These are phyloP conservation scores for Calliphora vicina DNA, from an alignment of 1,140 invertebrate genomes.

Conservation along the genomic window DNA sequence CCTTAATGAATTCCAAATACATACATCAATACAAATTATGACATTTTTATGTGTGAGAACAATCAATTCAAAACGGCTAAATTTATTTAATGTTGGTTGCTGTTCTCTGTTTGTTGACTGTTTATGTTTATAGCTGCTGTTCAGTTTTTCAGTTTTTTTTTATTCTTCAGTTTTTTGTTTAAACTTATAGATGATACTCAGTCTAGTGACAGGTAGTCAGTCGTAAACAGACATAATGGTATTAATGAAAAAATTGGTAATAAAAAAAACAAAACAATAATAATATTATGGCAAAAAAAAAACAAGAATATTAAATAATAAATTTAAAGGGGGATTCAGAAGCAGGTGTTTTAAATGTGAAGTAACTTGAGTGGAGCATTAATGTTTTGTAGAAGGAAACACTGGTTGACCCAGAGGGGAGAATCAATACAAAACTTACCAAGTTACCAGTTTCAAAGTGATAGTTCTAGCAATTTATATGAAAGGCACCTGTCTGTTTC, in stretches of 20 bases:
- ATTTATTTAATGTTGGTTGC: not conserved
- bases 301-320: not conserved
- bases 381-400: too few species aligned
- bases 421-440: too few species aligned
- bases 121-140: not conserved
- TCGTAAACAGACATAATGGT: not conserved
- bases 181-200: not conserved
- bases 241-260: not conserved
- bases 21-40: slow-evolving; percentile 15
- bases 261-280: not conserved
- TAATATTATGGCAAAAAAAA: not conserved
- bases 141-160: too few species aligned
- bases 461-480: too few species aligned
- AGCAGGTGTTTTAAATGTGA: too few species aligned
- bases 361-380: too few species aligned
- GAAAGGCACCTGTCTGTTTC: too few species aligned
- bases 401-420: too few species aligned
- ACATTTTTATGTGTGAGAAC: slow-evolving; percentile 38
- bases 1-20: not conserved
- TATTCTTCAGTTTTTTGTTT: not conserved
- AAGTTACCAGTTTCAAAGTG: too few species aligned
- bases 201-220: not conserved
- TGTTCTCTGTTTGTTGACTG: not conserved
- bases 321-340: too few species aligned
- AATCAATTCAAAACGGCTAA: slow-evolving; percentile 18